Evolutionary conservation across 2,113 vertebrate species (phyloP).

Genomic region (Oncorhynchus masou): DNA sequence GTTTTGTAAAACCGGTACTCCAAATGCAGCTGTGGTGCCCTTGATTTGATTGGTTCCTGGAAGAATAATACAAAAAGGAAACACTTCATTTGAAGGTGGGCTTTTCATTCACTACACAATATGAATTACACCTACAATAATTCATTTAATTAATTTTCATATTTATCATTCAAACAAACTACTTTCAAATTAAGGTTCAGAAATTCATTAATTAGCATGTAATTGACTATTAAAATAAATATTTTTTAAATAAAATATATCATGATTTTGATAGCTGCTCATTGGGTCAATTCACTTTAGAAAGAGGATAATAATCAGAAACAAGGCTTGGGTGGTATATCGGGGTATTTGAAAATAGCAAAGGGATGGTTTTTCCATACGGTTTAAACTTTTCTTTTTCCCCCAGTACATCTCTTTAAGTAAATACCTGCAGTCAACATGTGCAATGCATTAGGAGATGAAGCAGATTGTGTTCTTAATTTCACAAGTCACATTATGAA

Average conservation of each 20-base stretch:
- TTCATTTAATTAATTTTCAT: too few species aligned
- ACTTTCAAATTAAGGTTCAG: not conserved
- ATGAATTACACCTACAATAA: not conserved
- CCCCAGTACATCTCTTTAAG: too few species aligned
- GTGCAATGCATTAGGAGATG: too few species aligned
- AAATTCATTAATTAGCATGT: not conserved
- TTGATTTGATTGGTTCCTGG: slow-evolving; percentile 88
- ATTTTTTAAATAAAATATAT: not conserved
- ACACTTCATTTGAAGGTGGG: not conserved
- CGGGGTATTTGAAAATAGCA: too few species aligned
- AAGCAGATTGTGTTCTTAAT: too few species aligned
- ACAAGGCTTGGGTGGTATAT: too few species aligned
- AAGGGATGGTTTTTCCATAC: too few species aligned
- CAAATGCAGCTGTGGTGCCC: slow-evolving; percentile 87
- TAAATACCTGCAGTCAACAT: too few species aligned
- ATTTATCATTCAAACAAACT: not conserved
- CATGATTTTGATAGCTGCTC: not conserved
- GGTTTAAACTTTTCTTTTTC: too few species aligned
- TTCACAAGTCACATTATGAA: too few species aligned
- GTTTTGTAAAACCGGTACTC: slow-evolving; percentile 92
- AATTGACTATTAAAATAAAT: not conserved
- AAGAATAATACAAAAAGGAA: slow-evolving; percentile 35
- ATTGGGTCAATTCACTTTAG: not conserved
- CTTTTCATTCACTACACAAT: not conserved
- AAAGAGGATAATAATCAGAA: not conserved